These are phyloP conservation scores for Yponomeuta sedellus DNA, from an alignment of 2,888 invertebrate species.

Conservation along the genomic window DNA sequence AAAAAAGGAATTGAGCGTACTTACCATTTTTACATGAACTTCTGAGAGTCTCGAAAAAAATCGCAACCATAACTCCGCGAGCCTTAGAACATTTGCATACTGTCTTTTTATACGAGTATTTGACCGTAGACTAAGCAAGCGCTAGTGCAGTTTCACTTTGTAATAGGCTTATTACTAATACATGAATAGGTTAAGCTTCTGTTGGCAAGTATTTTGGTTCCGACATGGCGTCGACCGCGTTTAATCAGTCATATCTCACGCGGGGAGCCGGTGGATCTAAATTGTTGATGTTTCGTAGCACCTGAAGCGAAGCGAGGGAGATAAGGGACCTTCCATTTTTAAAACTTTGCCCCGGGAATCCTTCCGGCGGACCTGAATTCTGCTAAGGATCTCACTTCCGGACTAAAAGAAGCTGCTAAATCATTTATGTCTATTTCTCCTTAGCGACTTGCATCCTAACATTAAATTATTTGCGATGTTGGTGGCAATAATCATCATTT, in stretches of 20 bases:
- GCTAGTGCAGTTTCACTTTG: no score
- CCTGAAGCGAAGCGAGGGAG: conserved; percentile 17
- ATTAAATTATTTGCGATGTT: no score
- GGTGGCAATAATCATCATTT: no score
- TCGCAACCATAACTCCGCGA: no score
- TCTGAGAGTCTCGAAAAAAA: no score
- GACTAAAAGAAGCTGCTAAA: neutral
- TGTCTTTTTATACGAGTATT: no score
- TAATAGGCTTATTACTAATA: neutral
- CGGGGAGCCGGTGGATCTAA: conserved; percentile 18
- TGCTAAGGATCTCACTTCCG: neutral
- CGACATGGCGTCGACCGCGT: conserved; percentile 9
- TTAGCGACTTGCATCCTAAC: no score
- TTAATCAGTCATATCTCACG: conserved; percentile 18
- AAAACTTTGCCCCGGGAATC: conserved; percentile 13
- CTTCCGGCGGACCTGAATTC: conserved; percentile 10
- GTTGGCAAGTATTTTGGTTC: neutral
- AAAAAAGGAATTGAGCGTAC: no score
- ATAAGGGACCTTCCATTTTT: conserved; percentile 19
- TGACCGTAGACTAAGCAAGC: no score
- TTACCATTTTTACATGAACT: no score
- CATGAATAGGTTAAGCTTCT: neutral
- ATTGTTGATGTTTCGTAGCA: conserved; percentile 20
- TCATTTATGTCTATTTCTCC: no score
- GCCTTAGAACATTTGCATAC: no score